Evolutionary conservation across 2,113 vertebrate genomes (phyloP).

Genomic region (Brachirus orientalis): DNA sequence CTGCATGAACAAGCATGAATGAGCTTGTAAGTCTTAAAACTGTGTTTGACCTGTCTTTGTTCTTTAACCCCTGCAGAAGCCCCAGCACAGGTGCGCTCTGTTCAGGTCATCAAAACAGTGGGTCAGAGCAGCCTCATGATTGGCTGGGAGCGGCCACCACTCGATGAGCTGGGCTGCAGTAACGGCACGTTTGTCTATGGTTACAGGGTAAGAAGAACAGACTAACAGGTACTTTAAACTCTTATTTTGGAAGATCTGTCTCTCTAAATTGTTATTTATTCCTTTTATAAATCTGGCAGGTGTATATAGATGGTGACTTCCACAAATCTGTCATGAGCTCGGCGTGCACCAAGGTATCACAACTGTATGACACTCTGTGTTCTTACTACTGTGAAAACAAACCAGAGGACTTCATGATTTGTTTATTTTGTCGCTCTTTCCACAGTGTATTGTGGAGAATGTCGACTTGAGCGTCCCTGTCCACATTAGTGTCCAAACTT

Average conservation of each 20-base stretch:
- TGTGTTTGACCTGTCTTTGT: not conserved
- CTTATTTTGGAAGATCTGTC: not conserved
- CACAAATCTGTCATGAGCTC: conserved; percentile 71
- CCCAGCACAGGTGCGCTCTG: conserved; percentile 67
- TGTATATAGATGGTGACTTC: conserved; percentile 64
- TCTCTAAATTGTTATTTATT: not conserved
- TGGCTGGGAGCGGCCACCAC: conserved; percentile 73
- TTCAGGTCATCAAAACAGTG: conserved; percentile 73
- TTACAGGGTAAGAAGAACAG: conserved; percentile 70
- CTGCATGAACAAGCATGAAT: no score
- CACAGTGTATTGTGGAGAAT: conserved; percentile 72
- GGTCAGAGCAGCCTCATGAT: conserved; percentile 74
- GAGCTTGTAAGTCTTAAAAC: no score
- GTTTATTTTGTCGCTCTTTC: not conserved
- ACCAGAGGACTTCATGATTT: not conserved
- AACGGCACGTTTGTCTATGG: conserved; percentile 75
- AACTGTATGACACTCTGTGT: not conserved
- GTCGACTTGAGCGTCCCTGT: conserved; percentile 49
- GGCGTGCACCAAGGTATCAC: conserved; percentile 67
- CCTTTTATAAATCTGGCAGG: conserved; percentile 21
- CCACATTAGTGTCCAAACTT: conserved; percentile 61
- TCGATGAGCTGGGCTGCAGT: conserved; percentile 77
- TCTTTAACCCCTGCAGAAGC: conserved; percentile 51
- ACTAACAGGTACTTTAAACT: not conserved
- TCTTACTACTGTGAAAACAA: not conserved